Evolutionary conservation across 1,140 invertebrate genomes (phyloP), one percentile per base, ranked within the genome.

Genomic region (Drusus annulatus): DNA sequence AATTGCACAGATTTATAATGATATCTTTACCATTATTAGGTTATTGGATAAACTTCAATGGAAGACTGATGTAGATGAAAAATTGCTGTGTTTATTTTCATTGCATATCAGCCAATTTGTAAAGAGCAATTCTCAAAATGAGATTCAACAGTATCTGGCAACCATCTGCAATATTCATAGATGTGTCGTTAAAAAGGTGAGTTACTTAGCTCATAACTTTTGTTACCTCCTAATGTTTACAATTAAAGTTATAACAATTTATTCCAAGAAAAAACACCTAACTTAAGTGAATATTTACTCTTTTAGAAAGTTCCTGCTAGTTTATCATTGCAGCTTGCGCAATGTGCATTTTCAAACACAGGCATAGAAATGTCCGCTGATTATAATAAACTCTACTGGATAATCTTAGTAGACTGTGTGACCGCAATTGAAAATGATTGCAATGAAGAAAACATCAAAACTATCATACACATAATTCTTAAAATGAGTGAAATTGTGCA

Each of bases 101-200:
- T 60, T 31, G 4, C 78, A 79, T 31, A 28, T 76, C n/a, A 60
- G 79, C 28, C 36, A 65, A 58, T 36, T 60, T 56, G 58, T 81
- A 45, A 60, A 78, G 51, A 65, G 75, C 63, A 15, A 56, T 23
- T 58, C 69, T n/a, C 25, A 31, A 16, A 36, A 5, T 28, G 76
- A 81, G 13, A 56, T 79, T 23, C 58, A 79, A 45, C 79, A 81
- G 45, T 81, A 58, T 79, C 58, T 81, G 21, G 50, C 77, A 65
- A 50, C 52, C 21, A 58, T 80, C 15, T 79, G 60, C n/a, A 65
- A 69, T 31, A 75, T 81, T 54, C 56, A 81, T 50, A 10, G 76
- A 54, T 65, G 13, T 65, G 31, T 81, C 10, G 23, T 78, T 63
- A 78, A 73, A 54, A 78, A 81, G 58, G 80, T 56, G n/a, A 21